Base-by-base conservation (phyloP, 1,140 invertebrate species). In the Aphidius gifuensis region DNA sequence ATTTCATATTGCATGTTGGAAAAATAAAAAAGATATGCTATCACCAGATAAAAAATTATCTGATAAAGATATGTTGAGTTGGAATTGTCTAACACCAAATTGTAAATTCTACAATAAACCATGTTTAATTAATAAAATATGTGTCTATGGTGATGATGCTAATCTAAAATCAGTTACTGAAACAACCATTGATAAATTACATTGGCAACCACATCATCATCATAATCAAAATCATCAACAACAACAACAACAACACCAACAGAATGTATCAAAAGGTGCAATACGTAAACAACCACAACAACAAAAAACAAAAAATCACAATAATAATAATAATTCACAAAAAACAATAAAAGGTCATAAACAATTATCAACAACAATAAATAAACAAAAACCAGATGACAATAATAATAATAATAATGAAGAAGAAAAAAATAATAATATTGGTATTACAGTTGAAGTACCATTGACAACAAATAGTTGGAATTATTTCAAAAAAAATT, bases 1-100 rank as follows among this genome's bases (percentile, higher is more conserved):
- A 21, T 75, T 66, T 66, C 74, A 75, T 64, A 32, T 11, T 32
- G 38, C 16, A 43, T 75, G 74, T 64, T 75, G 74, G 74, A 71
- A 70, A 62, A 6, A 58, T 5, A 65, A 65, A 43, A 75, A 74
- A 66, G 65, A 67, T 11, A 0, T 66, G 7, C 40, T 70, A 32
- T 64, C 50, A 43, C 55, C 57, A 9, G 0, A 57, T 3, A 42
- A 58, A 38, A 71, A 71, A 62, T 7, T 69, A 39, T 64, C 66
- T 6, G 69, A 71, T 44, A 69, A 72, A 69, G 68, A 72, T 9
- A 49, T 73, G 6, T 21, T 72, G 44, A 64, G 64, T 9, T 50
- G n/a, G 43, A 9, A 58, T 21, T 74, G 72, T 58, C 68, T 70
- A 38, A 71, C 71, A 9, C 66, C 67, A 4, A 68, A 71, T 47